A percentile compares a stretch with the other conserved stretches of the same genome.
phyloP scores from a whole-genome alignment of 2,797 vertebrate genomes.

The Sebastes diaconus region DNA sequence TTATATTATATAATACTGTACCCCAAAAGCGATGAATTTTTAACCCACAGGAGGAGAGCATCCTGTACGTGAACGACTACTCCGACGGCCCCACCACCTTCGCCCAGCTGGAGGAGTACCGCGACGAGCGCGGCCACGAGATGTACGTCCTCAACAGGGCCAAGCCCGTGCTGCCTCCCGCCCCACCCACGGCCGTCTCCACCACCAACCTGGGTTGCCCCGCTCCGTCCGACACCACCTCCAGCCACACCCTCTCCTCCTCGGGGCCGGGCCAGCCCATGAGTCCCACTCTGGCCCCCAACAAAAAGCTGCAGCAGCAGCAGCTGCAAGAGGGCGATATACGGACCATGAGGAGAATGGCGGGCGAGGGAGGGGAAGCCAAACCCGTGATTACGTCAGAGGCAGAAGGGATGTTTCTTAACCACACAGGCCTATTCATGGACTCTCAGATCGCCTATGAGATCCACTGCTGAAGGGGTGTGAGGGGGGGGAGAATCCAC shows the following conservation, averaged over 20 bases:
- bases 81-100: constrained; percentile 91
- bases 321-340: constrained; percentile 64
- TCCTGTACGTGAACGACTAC: constrained; percentile 91
- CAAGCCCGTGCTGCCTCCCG: constrained; percentile 81
- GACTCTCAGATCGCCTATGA: constrained; percentile 90
- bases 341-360: constrained; percentile 80
- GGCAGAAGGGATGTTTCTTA: constrained; percentile 83
- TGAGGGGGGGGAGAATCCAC: background rate
- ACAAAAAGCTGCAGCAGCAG: constrained; percentile 65
- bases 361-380: constrained; percentile 82
- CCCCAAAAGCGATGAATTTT: background rate
- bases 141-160: constrained; percentile 93
- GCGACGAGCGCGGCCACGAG: constrained; percentile 88
- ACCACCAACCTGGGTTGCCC: constrained; percentile 67
- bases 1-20: background rate
- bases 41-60: constrained; percentile 82
- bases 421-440: constrained; percentile 84
- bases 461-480: constrained; percentile 86
- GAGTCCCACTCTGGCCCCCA: constrained; percentile 56
- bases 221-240: constrained; percentile 61
- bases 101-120: constrained; percentile 91
- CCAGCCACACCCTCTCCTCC: constrained; percentile 67
- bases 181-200: constrained; percentile 60
- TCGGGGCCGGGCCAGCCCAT: constrained; percentile 46
- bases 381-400: constrained; percentile 79